Conservation (phyloP, 1,140 invertebrate species). For the Antheraea mylitta region DNA sequence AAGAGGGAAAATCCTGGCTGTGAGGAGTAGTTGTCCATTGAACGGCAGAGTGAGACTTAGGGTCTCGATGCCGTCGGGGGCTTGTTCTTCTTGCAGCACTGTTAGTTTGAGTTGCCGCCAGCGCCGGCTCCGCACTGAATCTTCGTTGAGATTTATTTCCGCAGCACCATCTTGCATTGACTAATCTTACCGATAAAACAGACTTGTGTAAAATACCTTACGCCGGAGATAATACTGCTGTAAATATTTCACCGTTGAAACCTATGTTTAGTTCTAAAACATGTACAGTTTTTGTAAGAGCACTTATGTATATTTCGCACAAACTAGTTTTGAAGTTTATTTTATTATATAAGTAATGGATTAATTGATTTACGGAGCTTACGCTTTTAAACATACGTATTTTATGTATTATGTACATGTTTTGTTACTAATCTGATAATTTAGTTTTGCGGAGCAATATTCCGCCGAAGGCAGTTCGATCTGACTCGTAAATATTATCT, state of each 20-base stretch:
- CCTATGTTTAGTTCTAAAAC: conserved; percentile 80
- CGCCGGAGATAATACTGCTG: conserved; percentile 73
- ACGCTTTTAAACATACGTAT: conserved; percentile 77
- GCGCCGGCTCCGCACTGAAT: conserved; percentile 73
- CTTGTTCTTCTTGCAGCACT: conserved; percentile 80
- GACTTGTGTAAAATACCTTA: conserved; percentile 74
- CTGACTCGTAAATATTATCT: conserved; percentile 27
- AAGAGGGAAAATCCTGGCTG: conserved; percentile 73
- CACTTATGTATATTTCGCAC: conserved; percentile 80
- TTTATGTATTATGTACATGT: conserved; percentile 78
- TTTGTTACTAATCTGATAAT: conserved; percentile 79
- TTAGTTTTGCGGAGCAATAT: conserved; percentile 57
- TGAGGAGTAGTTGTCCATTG: conserved; percentile 78
- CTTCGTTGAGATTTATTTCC: conserved; percentile 78
- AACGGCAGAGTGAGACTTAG: conserved; percentile 48
- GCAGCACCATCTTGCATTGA: conserved; percentile 79
- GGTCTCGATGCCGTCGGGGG: conserved; percentile 46
- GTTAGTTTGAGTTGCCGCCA: conserved; percentile 79
- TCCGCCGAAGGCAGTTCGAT: conserved; percentile 51
- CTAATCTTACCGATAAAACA: conserved; percentile 74
- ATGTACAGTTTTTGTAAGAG: conserved; percentile 80
- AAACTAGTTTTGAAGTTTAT: conserved; percentile 76
- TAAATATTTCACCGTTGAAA: conserved; percentile 79
- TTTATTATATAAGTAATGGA: conserved; percentile 71
- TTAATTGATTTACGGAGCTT: conserved; percentile 77